Conservation (phyloP, 2,888 invertebrate genomes). For the Arge pagana region DNA sequence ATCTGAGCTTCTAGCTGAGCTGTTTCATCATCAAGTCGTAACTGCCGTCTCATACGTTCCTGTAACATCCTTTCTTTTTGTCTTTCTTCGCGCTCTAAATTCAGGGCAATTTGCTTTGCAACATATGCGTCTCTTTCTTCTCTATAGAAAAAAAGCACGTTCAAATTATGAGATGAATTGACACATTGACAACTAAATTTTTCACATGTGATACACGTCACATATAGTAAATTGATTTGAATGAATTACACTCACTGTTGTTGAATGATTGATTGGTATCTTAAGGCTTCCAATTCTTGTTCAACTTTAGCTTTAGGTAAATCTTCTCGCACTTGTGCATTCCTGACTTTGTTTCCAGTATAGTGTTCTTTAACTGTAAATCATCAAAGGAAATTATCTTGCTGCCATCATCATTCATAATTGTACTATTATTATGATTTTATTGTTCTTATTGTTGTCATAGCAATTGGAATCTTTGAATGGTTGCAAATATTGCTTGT, state of each 20-base stretch:
- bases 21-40: slow-evolving; percentile 52
- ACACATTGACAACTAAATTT: neutral
- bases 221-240: slow-evolving; percentile 5
- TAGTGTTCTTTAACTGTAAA: slow-evolving; percentile 73
- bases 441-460: neutral
- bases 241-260: slow-evolving; percentile 64
- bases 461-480: neutral
- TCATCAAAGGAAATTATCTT: slow-evolving; percentile 17
- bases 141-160: slow-evolving; percentile 50
- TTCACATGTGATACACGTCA: too few species aligned
- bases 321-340: slow-evolving; percentile 78
- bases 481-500: neutral
- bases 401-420: slow-evolving; percentile 2
- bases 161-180: neutral
- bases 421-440: neutral
- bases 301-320: slow-evolving; percentile 76
- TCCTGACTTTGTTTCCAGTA: slow-evolving; percentile 74
- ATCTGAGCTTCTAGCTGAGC: slow-evolving; percentile 47
- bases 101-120: slow-evolving; percentile 71
- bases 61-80: slow-evolving; percentile 62
- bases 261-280: slow-evolving; percentile 64
- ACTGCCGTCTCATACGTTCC: slow-evolving; percentile 57
- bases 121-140: slow-evolving; percentile 71
- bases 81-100: slow-evolving; percentile 64
- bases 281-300: slow-evolving; percentile 69